Evolutionary conservation across 2,797 vertebrate species (phyloP).

Genomic region (Lycodopsis pacificus): DNA sequence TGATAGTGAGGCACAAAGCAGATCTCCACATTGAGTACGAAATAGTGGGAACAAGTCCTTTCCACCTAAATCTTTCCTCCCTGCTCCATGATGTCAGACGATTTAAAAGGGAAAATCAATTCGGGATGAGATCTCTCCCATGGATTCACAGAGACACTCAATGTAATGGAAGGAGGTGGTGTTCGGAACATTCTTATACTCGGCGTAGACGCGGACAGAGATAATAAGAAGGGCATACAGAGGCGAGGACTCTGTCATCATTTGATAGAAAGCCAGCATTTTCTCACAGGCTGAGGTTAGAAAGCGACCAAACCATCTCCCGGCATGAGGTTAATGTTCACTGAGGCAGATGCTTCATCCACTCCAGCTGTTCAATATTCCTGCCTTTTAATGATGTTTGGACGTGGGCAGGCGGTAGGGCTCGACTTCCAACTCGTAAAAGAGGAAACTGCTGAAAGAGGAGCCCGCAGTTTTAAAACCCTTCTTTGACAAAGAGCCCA

Average conservation of each 20-base stretch:
- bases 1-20: not conserved
- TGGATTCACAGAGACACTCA: constrained; percentile 27
- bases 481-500: constrained; percentile 7
- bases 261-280: constrained; percentile 33
- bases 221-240: constrained; percentile 36
- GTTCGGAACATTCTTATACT: constrained; percentile 23
- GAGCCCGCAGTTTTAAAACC: constrained; percentile 3
- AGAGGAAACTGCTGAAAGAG: constrained; percentile 17
- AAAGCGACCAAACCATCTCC: constrained; percentile 31
- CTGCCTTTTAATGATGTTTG: constrained; percentile 54
- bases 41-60: constrained; percentile 13
- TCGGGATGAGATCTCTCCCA: constrained; percentile 35
- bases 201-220: constrained; percentile 20
- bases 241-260: constrained; percentile 20
- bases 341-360: constrained; percentile 48
- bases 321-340: constrained; percentile 54
- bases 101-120: constrained; percentile 56
- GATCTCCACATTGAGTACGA: not conserved
- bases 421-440: constrained; percentile 22
- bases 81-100: constrained; percentile 26
- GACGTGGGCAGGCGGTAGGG: constrained; percentile 2
- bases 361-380: constrained; percentile 49
- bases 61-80: constrained; percentile 19
- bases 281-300: constrained; percentile 39
- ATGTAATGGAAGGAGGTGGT: constrained; percentile 21